Base-by-base conservation (phyloP, 1,140 invertebrate genomes). In the Caerostris extrusa region DNA sequence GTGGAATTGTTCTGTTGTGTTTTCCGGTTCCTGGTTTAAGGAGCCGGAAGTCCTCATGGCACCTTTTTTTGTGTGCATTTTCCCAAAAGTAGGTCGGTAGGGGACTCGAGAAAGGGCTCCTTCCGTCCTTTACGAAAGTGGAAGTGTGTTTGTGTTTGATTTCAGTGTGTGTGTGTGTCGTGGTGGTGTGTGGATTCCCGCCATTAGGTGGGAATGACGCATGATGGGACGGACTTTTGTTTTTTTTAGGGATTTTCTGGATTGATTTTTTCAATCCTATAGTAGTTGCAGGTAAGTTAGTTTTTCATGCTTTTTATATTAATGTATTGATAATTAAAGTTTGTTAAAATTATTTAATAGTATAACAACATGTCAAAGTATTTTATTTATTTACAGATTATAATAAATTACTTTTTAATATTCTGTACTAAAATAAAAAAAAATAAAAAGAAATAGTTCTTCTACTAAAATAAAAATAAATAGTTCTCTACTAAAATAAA, bases 21-120 rank as follows among this genome's bases (percentile, higher is more conserved):
- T 60, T 90, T 77, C 89, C 89, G 89, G 67, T 90, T 90, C 89
- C 89, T 90, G 89, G 69, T 81, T 87, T 55, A 81, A 81, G 69
- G 55, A 81, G 69, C 69, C 53, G 89, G 89, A 90, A 90, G 89
- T 90, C 34, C 50, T 14, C 58, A 14, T 50, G 60, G 10, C 50
- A 64, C 60, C 87, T 89, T 87, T 89, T 55, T 69, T 58, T 87
- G 34, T 34, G 34, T 34, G 34, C 34, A 2, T 34, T 83, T 83
- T 64, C 34, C 85, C 85, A 2, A 14, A 87, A 87, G n/a, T 90
- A 69, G 89, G 89, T 90, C 89, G 69, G 67, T 90, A 58, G 89
- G 89, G 89, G 69, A 77, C 69, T 61, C 17, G 87, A 34, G 34
- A 90, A 90, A 56, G 89, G 89, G 67, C 55, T 81, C 34, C 89